A percentile compares a stretch with the other conserved stretches of the same genome.
These are phyloP conservation scores for Parazoanthus swiftii DNA, from an alignment of 92 coral and sea anemone species.

Conservation along the genomic window DNA sequence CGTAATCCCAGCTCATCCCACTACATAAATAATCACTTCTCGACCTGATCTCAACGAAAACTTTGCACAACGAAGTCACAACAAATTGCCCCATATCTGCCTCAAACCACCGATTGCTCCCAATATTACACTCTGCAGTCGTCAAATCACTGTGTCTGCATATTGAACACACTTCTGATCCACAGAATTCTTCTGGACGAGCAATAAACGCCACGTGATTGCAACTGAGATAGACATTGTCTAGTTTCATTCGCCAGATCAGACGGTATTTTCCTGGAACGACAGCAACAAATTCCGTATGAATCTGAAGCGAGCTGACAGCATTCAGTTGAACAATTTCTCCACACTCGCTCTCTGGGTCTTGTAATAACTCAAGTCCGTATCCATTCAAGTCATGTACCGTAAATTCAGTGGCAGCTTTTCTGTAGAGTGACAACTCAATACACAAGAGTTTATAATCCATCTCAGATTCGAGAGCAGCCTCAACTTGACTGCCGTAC, in stretches of 20 bases:
- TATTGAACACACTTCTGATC: conserved; percentile 56
- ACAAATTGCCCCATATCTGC: conserved; percentile 65
- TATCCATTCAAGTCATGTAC: conserved; percentile 49
- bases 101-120: conserved; percentile 58
- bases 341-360: conserved; percentile 61
- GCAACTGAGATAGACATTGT: conserved; percentile 54
- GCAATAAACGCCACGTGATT: conserved; percentile 62
- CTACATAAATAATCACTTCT: conserved; percentile 65
- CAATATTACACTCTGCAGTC: conserved; percentile 52
- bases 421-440: conserved; percentile 51
- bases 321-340: conserved; percentile 60
- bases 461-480: background rate
- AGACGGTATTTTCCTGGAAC: conserved; percentile 64
- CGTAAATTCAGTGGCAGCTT: conserved; percentile 47
- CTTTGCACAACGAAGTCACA: conserved; percentile 58
- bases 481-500: conserved; percentile 38
- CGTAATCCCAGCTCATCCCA: conserved; percentile 75
- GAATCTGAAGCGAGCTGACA: conserved; percentile 63
- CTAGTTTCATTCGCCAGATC: conserved; percentile 68
- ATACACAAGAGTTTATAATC: conserved; percentile 61
- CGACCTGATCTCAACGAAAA: conserved; percentile 62
- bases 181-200: conserved; percentile 58
- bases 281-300: conserved; percentile 51
- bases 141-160: conserved; percentile 55
- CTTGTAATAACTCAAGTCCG: conserved; percentile 55